Conservation (phyloP, 2,113 vertebrate genomes). For the Caracal caracal region DNA sequence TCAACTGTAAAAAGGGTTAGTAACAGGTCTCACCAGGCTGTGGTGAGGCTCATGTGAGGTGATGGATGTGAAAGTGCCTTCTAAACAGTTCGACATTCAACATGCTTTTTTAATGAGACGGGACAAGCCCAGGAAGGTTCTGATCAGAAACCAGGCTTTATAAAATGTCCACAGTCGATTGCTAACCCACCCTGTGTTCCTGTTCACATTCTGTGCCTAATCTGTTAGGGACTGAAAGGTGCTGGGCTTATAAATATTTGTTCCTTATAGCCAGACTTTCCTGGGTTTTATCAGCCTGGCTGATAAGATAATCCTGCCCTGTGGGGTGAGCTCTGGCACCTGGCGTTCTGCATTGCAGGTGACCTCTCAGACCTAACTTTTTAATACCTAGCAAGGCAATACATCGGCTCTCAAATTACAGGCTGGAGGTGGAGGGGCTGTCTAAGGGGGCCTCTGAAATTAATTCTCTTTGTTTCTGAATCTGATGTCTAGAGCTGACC, state of each 20-base stretch:
- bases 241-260: constrained; percentile 70
- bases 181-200: background rate
- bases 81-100: background rate
- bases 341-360: constrained; percentile 35
- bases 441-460: constrained; percentile 6
- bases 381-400: constrained; percentile 64
- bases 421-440: background rate
- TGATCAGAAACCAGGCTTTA: background rate
- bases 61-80: background rate
- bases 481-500: constrained; percentile 57
- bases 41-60: background rate
- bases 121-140: background rate
- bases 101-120: background rate
- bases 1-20: background rate
- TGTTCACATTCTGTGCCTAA: constrained; percentile 2
- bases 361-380: constrained; percentile 60
- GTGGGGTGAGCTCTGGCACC: constrained; percentile 49
- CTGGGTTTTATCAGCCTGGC: constrained; percentile 39
- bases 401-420: constrained; percentile 50
- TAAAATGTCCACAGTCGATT: background rate
- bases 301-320: constrained; percentile 67
- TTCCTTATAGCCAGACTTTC: constrained; percentile 61
- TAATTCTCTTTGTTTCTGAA: constrained; percentile 68
- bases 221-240: constrained; percentile 26
- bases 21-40: background rate